Evolutionary conservation across 1,140 invertebrate species (phyloP).

Genomic region (Latrodectus geometricus): DNA sequence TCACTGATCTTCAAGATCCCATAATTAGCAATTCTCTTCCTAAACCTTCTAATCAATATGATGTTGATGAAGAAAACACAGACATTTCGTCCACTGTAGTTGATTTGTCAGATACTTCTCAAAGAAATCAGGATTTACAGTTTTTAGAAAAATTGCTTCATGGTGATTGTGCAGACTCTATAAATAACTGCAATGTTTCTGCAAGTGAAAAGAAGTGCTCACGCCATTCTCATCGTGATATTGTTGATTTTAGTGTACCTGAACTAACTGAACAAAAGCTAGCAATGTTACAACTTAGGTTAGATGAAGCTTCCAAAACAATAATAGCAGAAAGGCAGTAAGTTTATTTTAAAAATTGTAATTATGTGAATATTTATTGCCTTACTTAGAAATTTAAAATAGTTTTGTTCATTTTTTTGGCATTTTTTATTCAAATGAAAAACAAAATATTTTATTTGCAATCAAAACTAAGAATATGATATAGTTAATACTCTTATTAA

Average conservation of each 20-base stretch:
- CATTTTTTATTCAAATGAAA: neutral
- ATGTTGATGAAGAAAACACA: constrained; percentile 31
- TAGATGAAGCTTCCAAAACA: constrained; percentile 82
- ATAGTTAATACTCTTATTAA: too few relatives aligned
- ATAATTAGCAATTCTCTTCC: constrained; percentile 14
- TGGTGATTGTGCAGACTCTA: constrained; percentile 40
- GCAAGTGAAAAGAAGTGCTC: constrained; percentile 55
- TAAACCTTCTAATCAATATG: constrained; percentile 9
- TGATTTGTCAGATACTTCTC: constrained; percentile 49
- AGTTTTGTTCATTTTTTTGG: neutral
- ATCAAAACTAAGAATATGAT: neutral
- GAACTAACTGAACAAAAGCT: constrained; percentile 77
- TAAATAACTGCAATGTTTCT: constrained; percentile 57
- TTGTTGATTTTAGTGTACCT: constrained; percentile 64
- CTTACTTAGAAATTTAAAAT: constrained; percentile 19
- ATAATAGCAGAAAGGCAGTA: constrained; percentile 78
- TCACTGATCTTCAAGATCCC: constrained; percentile 16
- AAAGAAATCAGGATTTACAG: constrained; percentile 62
- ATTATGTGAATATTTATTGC: neutral
- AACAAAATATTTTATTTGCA: neutral
- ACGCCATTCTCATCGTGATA: constrained; percentile 8
- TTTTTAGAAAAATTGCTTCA: constrained; percentile 62
- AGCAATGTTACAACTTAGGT: constrained; percentile 77
- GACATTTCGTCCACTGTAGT: constrained; percentile 35
- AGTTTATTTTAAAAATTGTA: neutral